phyloP scores from a whole-genome alignment of 2,888 invertebrate genomes.

The Agonopterix subpropinquella region DNA sequence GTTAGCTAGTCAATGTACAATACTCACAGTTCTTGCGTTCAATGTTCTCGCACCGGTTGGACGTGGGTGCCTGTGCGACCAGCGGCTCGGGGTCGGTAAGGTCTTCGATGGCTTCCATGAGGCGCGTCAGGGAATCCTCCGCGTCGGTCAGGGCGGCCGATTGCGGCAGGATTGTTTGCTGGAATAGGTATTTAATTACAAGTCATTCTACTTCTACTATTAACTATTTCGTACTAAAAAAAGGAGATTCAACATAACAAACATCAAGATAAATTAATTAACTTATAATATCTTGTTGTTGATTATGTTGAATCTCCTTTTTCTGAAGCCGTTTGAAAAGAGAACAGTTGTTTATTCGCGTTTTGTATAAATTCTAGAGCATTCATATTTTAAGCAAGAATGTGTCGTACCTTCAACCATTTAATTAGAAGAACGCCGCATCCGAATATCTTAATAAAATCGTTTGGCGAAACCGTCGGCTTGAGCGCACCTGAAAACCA shows the following conservation, averaged over 20 bases:
- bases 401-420: constrained; percentile 28
- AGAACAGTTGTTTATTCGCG: too few relatives aligned
- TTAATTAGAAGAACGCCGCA: constrained; percentile 29
- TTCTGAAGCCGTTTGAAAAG: too few relatives aligned
- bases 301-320: too few relatives aligned
- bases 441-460: constrained; percentile 33
- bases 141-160: constrained; percentile 14
- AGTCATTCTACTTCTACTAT: too few relatives aligned
- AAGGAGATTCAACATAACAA: too few relatives aligned
- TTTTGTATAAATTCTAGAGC: too few relatives aligned
- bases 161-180: constrained; percentile 10
- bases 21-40: constrained; percentile 1
- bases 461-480: constrained; percentile 12
- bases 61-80: background rate
- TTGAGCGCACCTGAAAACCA: too few relatives aligned
- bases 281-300: too few relatives aligned
- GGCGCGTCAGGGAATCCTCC: constrained; percentile 4
- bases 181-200: too few relatives aligned
- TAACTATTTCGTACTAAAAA: too few relatives aligned
- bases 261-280: too few relatives aligned
- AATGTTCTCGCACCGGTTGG: background rate
- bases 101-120: background rate
- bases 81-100: background rate
- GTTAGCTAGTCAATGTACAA: background rate
- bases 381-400: too few relatives aligned